Evolutionary conservation across 2,797 vertebrate genomes (phyloP), one percentile per base, ranked within the genome.

Genomic region (Brotula barbata): DNA sequence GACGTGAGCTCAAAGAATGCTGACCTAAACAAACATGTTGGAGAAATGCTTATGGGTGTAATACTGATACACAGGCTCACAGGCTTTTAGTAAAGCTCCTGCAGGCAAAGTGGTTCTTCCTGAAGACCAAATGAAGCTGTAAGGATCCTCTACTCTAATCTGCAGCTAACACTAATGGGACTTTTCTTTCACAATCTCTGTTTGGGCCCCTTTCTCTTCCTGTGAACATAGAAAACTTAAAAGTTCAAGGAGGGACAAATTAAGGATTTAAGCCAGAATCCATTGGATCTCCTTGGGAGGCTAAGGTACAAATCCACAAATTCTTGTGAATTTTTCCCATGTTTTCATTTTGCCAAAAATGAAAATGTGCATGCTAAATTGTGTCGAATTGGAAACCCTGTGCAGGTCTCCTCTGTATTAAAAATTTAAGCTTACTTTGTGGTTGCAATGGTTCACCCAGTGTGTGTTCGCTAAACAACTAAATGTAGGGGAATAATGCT

Each of bases 51-150:
- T 44, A 17, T 46, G 55, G 22, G 47, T 22, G 36, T 55, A n/a
- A 10, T 25, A 36, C 16, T 16, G 12, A 21, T 11, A 12, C 48
- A 36, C 31, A 37, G 9, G 4, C 48, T 14, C 28, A 47, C 20
- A 77, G 40, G 50, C 65, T 81, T 85, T 88, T 59, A 82, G 82
- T 43, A 68, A 78, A 71, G 53, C 50, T 77, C 77, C 77, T 63
- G 7, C 12, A 71, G 82, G 73, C 66, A 81, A 62, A 80, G 60
- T 69, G 69, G 50, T 68, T 51, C 58, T 66, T 68, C 48, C 62
- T 61, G 22, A 20, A 51, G 40, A 70, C n/a, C 61, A 50, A 70
- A 31, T 50, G 57, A 39, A 36, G 46, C 44, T 76, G 57, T 67
- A 57, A 56, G 58, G 51, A 64, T 47, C 28, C 31, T 67, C 46